Evolutionary conservation across 92 coral and sea anemone species (phyloP).

Genomic region (Anthopleura xanthogrammica): DNA sequence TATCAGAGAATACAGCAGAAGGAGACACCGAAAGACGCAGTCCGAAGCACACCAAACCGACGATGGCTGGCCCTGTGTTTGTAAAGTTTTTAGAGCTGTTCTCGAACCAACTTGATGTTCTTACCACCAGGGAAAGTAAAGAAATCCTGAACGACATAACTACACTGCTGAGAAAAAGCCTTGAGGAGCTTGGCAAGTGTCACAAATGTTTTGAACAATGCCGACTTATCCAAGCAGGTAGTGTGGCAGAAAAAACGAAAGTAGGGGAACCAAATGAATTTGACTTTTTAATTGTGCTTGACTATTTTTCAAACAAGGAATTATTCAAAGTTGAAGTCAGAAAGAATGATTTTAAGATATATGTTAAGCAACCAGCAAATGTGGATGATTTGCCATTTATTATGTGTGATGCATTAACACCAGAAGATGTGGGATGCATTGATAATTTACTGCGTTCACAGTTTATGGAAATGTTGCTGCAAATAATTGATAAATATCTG

Average conservation of each 20-base stretch:
- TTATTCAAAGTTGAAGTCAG: conserved; percentile 25
- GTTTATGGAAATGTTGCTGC: conserved; percentile 38
- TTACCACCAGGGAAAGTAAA: conserved; percentile 6
- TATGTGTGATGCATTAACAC: not conserved
- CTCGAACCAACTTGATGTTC: conserved; percentile 39
- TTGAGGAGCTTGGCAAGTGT: conserved; percentile 43
- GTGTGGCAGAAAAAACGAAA: conserved; percentile 58
- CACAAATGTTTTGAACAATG: conserved; percentile 54
- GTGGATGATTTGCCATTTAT: conserved; percentile 21
- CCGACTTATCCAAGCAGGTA: conserved; percentile 56
- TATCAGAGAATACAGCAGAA: not conserved
- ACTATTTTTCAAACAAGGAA: conserved; percentile 42
- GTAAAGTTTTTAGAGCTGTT: conserved; percentile 19
- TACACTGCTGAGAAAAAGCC: conserved; percentile 27
- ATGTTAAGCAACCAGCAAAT: conserved; percentile 39
- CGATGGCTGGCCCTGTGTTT: conserved; percentile 45
- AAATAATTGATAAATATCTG: conserved; percentile 29
- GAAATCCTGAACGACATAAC: conserved; percentile 29
- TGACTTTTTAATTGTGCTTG: conserved; percentile 38
- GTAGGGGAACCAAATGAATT: conserved; percentile 41
- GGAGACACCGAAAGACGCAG: not conserved
- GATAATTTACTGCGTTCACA: conserved; percentile 38
- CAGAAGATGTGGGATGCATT: conserved; percentile 1
- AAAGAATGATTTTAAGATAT: conserved; percentile 25
- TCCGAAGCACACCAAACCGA: not conserved